Percentiles rank a stretch among this genome's conserved stretches.
Conservation (phyloP, 2,113 vertebrate species). For the Notechis scutatus region DNA sequence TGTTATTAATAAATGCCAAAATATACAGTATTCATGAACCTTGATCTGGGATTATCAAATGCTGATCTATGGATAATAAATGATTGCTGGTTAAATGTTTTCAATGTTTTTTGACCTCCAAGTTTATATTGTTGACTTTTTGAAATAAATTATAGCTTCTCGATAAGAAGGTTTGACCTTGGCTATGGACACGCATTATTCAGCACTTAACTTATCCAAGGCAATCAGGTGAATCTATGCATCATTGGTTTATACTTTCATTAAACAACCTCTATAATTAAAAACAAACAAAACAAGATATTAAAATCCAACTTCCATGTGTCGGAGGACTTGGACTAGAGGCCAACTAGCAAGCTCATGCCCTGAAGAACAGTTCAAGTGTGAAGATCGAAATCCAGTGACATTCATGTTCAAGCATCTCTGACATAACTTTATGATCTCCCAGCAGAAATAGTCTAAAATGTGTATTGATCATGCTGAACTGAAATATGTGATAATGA, state of each 20-base stretch:
- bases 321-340: not conserved
- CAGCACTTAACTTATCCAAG: not conserved
- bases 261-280: conserved; percentile 43
- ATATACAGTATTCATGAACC: not conserved
- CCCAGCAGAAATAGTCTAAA: not conserved
- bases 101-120: conserved; percentile 14
- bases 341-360: not conserved
- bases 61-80: not conserved
- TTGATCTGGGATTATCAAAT: not conserved
- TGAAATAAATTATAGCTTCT: not conserved
- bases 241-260: not conserved
- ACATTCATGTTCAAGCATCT: not conserved
- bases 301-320: not conserved
- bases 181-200: not conserved
- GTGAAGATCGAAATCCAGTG: not conserved
- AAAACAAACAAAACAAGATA: conserved; percentile 43
- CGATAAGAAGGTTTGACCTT: conserved; percentile 36
- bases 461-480: not conserved
- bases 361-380: not conserved
- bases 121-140: conserved; percentile 11
- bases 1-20: not conserved
- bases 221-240: not conserved
- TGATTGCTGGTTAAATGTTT: not conserved
- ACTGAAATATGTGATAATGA: not conserved
- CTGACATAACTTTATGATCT: not conserved